A percentile compares a stretch with the other conserved stretches of the same genome.
These are phyloP conservation scores for Hippoglossus stenolepis DNA, from an alignment of 2,113 vertebrate genomes.

Conservation along the genomic window DNA sequence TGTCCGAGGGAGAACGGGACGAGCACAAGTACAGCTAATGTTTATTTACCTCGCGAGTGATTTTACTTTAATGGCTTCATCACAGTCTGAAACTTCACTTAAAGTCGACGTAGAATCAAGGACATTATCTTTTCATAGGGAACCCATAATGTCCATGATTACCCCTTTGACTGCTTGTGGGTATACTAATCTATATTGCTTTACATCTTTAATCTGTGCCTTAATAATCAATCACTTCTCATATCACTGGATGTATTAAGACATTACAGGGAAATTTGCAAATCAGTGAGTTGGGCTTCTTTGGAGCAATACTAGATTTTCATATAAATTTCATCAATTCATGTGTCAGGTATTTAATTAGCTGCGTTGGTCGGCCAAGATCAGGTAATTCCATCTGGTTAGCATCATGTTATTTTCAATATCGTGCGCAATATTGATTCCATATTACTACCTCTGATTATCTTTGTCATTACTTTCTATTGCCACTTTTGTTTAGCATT, in stretches of 20 bases:
- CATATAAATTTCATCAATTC: too few relatives aligned
- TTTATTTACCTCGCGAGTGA: constrained; percentile 50
- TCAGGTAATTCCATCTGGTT: too few relatives aligned
- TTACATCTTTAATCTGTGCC: constrained; percentile 14
- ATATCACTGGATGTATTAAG: neutral
- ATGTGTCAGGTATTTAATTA: too few relatives aligned
- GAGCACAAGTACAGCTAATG: constrained; percentile 55
- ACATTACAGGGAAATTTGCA: too few relatives aligned
- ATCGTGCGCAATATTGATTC: too few relatives aligned
- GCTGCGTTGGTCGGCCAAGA: too few relatives aligned
- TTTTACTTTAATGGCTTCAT: constrained; percentile 43
- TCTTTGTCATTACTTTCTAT: too few relatives aligned
- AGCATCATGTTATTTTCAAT: too few relatives aligned
- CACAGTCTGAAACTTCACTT: constrained; percentile 27
- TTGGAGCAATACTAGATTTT: too few relatives aligned
- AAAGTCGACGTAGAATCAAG: constrained; percentile 31
- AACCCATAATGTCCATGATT: constrained; percentile 36
- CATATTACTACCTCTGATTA: too few relatives aligned
- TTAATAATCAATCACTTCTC: neutral
- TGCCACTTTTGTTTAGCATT: too few relatives aligned
- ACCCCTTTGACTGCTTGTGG: constrained; percentile 43
- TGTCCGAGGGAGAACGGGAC: constrained; percentile 59
- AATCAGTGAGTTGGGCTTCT: too few relatives aligned
- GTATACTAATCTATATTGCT: constrained; percentile 17
- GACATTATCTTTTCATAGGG: constrained; percentile 26